Conservation (phyloP, 2,888 invertebrate species). For the Drosophila affinis region DNA sequence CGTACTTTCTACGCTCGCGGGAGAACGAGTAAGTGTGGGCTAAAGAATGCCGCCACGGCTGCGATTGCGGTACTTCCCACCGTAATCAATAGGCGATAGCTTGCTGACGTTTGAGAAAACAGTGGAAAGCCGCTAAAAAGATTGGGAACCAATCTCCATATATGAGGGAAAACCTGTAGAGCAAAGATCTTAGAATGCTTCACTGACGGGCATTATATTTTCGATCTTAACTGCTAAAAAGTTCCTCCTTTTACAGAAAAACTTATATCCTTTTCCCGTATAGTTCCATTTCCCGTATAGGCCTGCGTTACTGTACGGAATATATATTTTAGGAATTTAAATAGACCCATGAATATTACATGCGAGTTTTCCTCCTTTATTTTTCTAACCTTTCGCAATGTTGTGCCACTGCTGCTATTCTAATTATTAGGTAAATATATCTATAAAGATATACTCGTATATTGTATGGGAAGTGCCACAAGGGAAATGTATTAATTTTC, state of each 20-base stretch:
- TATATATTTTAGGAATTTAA: conserved; percentile 34
- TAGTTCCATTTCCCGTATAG: background rate
- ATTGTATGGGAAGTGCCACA: background rate
- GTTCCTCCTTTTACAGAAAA: too few relatives aligned
- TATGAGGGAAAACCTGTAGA: too few relatives aligned
- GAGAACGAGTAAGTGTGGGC: conserved; percentile 82
- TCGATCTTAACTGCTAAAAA: background rate
- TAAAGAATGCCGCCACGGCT: background rate
- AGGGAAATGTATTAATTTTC: conserved; percentile 55
- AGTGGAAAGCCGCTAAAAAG: conserved; percentile 9
- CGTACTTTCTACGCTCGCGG: conserved; percentile 82
- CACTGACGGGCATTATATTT: too few relatives aligned
- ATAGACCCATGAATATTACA: conserved; percentile 18
- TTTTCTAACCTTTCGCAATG: conserved; percentile 19
- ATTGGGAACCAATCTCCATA: too few relatives aligned
- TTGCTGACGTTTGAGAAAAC: conserved; percentile 14
- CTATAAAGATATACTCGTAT: background rate
- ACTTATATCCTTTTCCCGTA: too few relatives aligned
- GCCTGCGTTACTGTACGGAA: conserved; percentile 4
- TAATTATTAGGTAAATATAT: conserved; percentile 27
- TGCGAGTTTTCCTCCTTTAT: background rate
- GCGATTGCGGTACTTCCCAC: conserved; percentile 64
- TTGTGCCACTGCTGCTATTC: background rate
- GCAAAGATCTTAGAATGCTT: too few relatives aligned
- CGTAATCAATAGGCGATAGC: conserved; percentile 65